These are phyloP conservation scores for Apolygus lucorum DNA, from an alignment of 1,140 invertebrate genomes.

Conservation along the genomic window DNA sequence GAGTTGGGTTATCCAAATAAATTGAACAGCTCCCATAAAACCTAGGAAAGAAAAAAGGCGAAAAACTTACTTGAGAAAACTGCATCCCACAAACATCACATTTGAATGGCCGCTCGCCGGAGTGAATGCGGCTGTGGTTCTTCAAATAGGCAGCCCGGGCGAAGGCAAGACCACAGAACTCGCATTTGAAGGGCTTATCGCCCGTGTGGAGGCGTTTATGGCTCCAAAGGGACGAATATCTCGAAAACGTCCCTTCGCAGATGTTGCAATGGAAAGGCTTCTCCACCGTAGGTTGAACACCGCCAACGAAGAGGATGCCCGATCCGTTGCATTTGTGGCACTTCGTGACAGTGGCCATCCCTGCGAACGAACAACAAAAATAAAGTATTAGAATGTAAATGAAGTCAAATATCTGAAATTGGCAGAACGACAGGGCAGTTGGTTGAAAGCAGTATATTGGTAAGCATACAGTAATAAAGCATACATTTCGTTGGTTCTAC, in stretches of 20 bases:
- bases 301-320: slow-evolving; percentile 70
- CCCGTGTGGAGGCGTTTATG: slow-evolving; percentile 76
- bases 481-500: too few species aligned
- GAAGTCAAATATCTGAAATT: too few species aligned
- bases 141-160: slow-evolving; percentile 84
- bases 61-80: slow-evolving; percentile 50
- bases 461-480: too few species aligned
- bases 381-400: too few species aligned
- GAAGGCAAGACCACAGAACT: slow-evolving; percentile 86
- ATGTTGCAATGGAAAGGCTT: slow-evolving; percentile 82
- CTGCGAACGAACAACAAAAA: too few species aligned
- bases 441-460: too few species aligned
- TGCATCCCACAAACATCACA: slow-evolving; percentile 81
- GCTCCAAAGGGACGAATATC: slow-evolving; percentile 73
- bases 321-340: slow-evolving; percentile 81
- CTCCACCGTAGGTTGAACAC: slow-evolving; percentile 41
- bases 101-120: slow-evolving; percentile 72
- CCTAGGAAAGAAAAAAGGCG: too few species aligned
- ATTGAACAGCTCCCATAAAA: too few species aligned
- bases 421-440: too few species aligned
- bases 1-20: too few species aligned
- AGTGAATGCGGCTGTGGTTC: slow-evolving; percentile 79
- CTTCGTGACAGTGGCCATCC: slow-evolving; percentile 69
- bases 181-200: slow-evolving; percentile 85
- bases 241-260: slow-evolving; percentile 52